Evolutionary conservation across 2,888 invertebrate genomes (phyloP).

Genomic region (Athalia circularis): DNA sequence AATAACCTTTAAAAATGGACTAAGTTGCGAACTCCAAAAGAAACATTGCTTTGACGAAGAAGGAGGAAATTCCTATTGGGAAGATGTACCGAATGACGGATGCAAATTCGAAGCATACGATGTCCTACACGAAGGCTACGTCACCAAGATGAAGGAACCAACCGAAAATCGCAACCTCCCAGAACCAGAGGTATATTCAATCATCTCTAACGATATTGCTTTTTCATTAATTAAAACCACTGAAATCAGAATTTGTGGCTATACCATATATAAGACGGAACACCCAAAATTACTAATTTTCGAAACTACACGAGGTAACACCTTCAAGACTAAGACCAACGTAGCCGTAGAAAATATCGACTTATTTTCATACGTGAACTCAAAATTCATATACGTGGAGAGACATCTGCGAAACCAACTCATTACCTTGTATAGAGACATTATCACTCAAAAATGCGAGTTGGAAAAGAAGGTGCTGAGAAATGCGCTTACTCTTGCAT

Average conservation of each 20-base stretch:
- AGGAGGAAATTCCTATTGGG: conserved; percentile 49
- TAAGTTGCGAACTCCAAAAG: conserved; percentile 8
- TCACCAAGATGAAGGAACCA: neutral
- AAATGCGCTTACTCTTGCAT: no score
- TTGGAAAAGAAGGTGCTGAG: no score
- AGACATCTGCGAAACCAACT: no score
- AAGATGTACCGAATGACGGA: neutral
- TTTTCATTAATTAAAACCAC: conserved; percentile 48
- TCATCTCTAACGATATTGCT: conserved; percentile 22
- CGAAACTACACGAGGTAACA: no score
- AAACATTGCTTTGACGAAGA: conserved; percentile 46
- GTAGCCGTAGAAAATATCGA: no score
- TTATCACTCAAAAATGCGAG: no score
- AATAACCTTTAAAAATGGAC: conserved; percentile 43
- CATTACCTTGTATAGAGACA: no score
- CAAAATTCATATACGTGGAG: no score
- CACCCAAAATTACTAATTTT: no score
- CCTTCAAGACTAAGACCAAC: no score
- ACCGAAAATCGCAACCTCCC: conserved; percentile 28
- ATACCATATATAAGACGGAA: neutral
- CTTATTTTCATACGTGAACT: no score
- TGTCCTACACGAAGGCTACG: conserved; percentile 51
- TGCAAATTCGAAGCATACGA: conserved; percentile 50
- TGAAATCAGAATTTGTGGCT: conserved; percentile 40
- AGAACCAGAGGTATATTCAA: neutral